Percentiles rank a stretch among this genome's conserved stretches.
Evolutionary conservation across 1,140 invertebrate species (phyloP).

Genomic region (Drosophila serrata): DNA sequence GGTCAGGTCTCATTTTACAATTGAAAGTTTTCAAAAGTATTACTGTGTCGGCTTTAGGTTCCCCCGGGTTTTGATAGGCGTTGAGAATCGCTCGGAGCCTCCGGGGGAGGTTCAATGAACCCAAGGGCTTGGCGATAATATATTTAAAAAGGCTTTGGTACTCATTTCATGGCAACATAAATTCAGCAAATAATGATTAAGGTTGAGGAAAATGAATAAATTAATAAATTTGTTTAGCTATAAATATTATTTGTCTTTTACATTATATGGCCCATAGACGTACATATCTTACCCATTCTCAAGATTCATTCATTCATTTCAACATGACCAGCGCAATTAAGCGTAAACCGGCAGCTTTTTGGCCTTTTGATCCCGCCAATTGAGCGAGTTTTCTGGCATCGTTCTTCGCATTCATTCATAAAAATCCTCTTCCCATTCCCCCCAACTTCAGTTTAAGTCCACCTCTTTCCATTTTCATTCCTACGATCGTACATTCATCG

Average conservation of each 20-base stretch:
- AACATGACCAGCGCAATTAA: slow-evolving; percentile 73
- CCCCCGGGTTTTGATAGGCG: slow-evolving; percentile 34
- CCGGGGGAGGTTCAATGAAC: slow-evolving; percentile 45
- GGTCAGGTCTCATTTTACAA: slow-evolving; percentile 44
- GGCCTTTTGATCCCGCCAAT: slow-evolving; percentile 75
- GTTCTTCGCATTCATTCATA: slow-evolving; percentile 43
- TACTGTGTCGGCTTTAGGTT: slow-evolving; percentile 7
- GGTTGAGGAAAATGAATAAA: background rate
- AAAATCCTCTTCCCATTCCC: slow-evolving; percentile 12
- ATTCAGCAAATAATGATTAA: background rate
- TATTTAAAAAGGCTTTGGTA: background rate
- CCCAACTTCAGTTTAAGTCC: background rate
- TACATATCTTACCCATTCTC: background rate
- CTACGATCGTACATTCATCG: slow-evolving; percentile 30
- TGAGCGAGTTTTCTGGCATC: slow-evolving; percentile 61
- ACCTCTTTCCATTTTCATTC: slow-evolving; percentile 6
- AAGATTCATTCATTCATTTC: slow-evolving; percentile 47
- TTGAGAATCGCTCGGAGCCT: slow-evolving; percentile 6
- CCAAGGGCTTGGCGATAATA: slow-evolving; percentile 8
- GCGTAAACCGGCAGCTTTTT: slow-evolving; percentile 57
- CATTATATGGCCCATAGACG: slow-evolving; percentile 1
- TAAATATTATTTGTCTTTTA: no score
- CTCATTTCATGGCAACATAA: background rate
- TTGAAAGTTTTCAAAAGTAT: slow-evolving; percentile 20
- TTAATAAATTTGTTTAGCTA: no score